These are phyloP conservation scores for Heterodera filipjevi DNA, from an alignment of 2,888 invertebrate species.

Conservation along the genomic window DNA sequence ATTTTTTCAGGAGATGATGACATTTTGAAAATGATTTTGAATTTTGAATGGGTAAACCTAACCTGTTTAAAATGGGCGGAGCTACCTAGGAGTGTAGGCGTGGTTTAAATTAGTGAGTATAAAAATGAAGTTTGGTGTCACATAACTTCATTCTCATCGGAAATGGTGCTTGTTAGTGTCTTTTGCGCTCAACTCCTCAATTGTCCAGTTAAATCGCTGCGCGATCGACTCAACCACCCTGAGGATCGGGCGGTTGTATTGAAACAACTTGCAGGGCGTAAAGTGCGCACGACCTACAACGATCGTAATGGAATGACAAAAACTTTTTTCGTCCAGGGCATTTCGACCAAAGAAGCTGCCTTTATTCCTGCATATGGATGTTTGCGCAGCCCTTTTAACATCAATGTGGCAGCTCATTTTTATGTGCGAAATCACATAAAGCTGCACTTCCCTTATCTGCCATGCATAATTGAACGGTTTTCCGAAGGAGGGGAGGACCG, in stretches of 20 bases:
- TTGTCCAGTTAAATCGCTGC: neutral
- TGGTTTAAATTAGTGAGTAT: too few species aligned
- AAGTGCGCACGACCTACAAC: neutral
- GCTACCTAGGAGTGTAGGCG: too few species aligned
- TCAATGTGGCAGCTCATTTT: too few species aligned
- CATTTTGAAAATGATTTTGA: neutral
- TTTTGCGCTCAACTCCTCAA: neutral
- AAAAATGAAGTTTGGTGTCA: too few species aligned
- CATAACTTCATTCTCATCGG: too few species aligned
- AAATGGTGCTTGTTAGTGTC: neutral
- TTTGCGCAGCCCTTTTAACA: too few species aligned
- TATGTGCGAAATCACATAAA: too few species aligned
- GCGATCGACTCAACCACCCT: conserved; percentile 8
- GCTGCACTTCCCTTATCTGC: too few species aligned
- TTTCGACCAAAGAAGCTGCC: neutral
- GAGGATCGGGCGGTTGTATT: neutral
- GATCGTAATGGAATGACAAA: neutral
- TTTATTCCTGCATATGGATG: neutral
- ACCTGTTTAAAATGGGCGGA: neutral
- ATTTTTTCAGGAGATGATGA: neutral
- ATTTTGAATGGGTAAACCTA: neutral
- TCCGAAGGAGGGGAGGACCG: neutral
- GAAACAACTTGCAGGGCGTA: neutral
- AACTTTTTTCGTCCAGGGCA: conserved; percentile 3
- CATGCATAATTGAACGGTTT: neutral